A percentile compares a stretch with the other conserved stretches of the same genome.
phyloP scores from a whole-genome alignment of 2,888 invertebrate genomes.

The Capitulum mitella region DNA sequence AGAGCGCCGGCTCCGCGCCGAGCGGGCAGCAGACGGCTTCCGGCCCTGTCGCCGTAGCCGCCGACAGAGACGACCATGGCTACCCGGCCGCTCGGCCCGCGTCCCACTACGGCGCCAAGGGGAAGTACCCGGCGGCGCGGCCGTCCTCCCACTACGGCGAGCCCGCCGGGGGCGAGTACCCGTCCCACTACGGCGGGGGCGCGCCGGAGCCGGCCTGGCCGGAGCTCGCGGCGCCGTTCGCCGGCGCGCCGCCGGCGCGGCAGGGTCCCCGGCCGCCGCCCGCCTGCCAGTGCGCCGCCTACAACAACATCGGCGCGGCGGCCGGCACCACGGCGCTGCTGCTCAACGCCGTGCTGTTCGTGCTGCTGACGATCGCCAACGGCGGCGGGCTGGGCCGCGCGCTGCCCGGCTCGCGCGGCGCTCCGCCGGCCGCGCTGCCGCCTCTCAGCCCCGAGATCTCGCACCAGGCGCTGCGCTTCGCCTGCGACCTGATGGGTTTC shows the following conservation, averaged over 20 bases:
- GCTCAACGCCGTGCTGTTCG: not conserved
- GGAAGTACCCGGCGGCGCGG: not conserved
- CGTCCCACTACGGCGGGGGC: conserved; percentile 8
- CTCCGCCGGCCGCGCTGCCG: not conserved
- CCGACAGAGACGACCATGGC: not conserved
- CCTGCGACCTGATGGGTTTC: conserved; percentile 19
- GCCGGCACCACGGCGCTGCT: not conserved
- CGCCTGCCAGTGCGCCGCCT: not conserved
- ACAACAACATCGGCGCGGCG: conserved; percentile 16
- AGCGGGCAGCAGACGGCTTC: no score
- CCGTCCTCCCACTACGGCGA: not conserved
- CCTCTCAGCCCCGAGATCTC: conserved; percentile 19
- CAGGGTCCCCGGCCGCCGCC: not conserved
- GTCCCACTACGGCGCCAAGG: conserved; percentile 11
- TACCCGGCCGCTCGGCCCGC: not conserved
- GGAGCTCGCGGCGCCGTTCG: not conserved
- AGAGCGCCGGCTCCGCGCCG: no score
- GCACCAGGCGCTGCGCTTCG: conserved; percentile 10
- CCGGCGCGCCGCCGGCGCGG: no score
- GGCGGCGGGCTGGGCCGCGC: not conserved
- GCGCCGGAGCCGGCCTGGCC: not conserved
- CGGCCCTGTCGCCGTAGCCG: no score
- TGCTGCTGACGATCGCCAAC: not conserved
- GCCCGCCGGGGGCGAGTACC: not conserved
- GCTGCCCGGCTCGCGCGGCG: not conserved